Percentiles rank a stretch among this genome's conserved stretches.
Evolutionary conservation across 2,797 vertebrate genomes (phyloP).

Genomic region (Neopelma chrysocephalum): DNA sequence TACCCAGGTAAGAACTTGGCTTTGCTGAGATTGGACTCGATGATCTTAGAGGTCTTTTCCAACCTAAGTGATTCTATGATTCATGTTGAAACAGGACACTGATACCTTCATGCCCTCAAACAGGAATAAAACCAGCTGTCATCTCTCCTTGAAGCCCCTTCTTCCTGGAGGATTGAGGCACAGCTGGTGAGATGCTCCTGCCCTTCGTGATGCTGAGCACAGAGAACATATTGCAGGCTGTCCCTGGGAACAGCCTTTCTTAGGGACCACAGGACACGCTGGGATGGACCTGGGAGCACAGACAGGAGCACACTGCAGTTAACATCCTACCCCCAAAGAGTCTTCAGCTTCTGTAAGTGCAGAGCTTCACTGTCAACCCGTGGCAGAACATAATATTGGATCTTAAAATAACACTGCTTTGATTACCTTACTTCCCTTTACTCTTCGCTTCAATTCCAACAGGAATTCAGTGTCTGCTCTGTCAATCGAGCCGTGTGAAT

Average conservation of each 20-base stretch:
- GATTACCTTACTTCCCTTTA: constrained; percentile 57
- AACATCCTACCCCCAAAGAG: neutral
- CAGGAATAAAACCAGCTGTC: neutral
- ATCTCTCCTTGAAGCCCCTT: neutral
- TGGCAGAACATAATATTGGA: constrained; percentile 40
- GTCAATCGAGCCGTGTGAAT: constrained; percentile 44
- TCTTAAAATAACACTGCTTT: constrained; percentile 60
- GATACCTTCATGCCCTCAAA: neutral
- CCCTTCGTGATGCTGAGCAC: neutral
- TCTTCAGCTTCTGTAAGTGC: neutral
- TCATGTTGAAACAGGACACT: neutral
- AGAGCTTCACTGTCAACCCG: constrained; percentile 20
- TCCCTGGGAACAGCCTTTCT: neutral
- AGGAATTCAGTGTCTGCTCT: constrained; percentile 55
- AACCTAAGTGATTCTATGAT: too few relatives aligned
- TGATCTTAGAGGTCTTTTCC: neutral
- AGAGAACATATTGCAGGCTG: neutral
- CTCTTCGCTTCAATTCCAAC: constrained; percentile 48
- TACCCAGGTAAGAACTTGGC: neutral
- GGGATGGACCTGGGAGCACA: neutral
- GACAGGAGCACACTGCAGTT: neutral
- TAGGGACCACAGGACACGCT: neutral
- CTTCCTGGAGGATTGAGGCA: neutral
- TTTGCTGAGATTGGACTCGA: neutral
- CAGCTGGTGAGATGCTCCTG: neutral